A percentile compares a stretch with the other conserved stretches of the same genome.
Evolutionary conservation across 1,140 invertebrate species (phyloP).

Genomic region (Heliconius hewitsoni): DNA sequence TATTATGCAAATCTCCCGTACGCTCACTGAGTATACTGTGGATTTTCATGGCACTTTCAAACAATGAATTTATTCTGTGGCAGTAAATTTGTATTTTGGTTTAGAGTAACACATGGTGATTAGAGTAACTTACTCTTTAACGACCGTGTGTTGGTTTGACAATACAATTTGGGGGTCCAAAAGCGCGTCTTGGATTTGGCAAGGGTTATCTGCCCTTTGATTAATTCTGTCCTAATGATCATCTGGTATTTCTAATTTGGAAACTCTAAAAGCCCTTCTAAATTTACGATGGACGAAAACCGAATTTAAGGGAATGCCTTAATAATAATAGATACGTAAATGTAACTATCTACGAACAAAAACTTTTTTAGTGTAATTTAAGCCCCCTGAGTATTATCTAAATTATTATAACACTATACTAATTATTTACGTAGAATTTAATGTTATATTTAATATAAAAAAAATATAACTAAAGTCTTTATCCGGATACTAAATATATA

Average conservation of each 20-base stretch:
- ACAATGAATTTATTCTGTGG: conserved; percentile 24
- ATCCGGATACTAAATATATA: too few relatives aligned
- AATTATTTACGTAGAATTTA: too few relatives aligned
- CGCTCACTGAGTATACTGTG: conserved; percentile 26
- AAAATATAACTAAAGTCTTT: too few relatives aligned
- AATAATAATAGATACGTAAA: too few relatives aligned
- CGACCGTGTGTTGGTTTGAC: conserved; percentile 44
- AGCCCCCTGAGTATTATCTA: too few relatives aligned
- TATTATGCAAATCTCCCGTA: conserved; percentile 16
- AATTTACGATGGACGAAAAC: conserved; percentile 33
- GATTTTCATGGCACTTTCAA: background rate
- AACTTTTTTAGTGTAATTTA: too few relatives aligned
- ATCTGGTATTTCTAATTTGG: conserved; percentile 49
- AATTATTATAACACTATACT: too few relatives aligned
- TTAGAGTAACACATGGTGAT: conserved; percentile 35
- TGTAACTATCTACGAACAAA: too few relatives aligned
- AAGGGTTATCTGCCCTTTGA: conserved; percentile 46
- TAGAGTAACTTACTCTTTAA: conserved; percentile 37
- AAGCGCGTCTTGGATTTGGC: conserved; percentile 44
- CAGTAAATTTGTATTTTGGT: conserved; percentile 27
- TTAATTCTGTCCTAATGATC: conserved; percentile 50
- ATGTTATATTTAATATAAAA: too few relatives aligned
- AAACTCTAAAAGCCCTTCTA: conserved; percentile 32
- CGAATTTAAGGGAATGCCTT: conserved; percentile 1
- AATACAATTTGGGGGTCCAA: conserved; percentile 47